Base-by-base conservation (phyloP, 1,140 invertebrate species). In the Phortica variegata region DNA sequence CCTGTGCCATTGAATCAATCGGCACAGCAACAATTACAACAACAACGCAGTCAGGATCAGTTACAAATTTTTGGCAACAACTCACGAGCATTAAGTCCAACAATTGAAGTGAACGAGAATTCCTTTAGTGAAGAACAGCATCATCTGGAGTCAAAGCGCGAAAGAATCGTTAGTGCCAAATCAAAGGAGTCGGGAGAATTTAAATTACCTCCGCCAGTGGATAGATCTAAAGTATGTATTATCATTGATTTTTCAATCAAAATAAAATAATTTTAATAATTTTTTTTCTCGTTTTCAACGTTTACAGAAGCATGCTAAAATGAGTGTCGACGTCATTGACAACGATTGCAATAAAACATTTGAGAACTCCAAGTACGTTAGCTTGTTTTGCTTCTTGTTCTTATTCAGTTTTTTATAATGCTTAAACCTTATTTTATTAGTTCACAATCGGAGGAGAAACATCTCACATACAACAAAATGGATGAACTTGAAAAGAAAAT, bases 261-360 rank as follows among this genome's bases (percentile, higher is more conserved):
- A 20, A 42, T 39, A 17, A 7, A 34, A 43, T n/a, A 47, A 19
- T 18, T 2, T 13, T n/a, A 26, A n/a, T 7, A 16, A 23, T 34
- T 6, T 12, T 40, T 34, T 42, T n/a, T 16, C 26, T 21, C 12
- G 21, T n/a, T 12, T 13, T 40, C 17, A 26, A 13, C 19, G 6
- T 17, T 13, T 20, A 6, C 48, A 75, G 72, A 72, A 73, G 59
- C 56, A 75, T 73, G 73, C 55, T 56, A 75, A 61, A 62, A 76
- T 76, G 73, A 76, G 70, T 68, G 68, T 76, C 47, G 73, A 75
- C 56, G 65, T 75, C 39, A 70, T 75, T 51, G 73, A 68, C 54
- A 73, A 75, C 60, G 69, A 75, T 61, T 72, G 54, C 37, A 75
- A 74, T 41, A 75, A 75, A 54, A 53, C 68, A 47, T 68, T 68